These are phyloP conservation scores for Venusia cambrica DNA, from an alignment of 2,888 invertebrate species.

Conservation along the genomic window DNA sequence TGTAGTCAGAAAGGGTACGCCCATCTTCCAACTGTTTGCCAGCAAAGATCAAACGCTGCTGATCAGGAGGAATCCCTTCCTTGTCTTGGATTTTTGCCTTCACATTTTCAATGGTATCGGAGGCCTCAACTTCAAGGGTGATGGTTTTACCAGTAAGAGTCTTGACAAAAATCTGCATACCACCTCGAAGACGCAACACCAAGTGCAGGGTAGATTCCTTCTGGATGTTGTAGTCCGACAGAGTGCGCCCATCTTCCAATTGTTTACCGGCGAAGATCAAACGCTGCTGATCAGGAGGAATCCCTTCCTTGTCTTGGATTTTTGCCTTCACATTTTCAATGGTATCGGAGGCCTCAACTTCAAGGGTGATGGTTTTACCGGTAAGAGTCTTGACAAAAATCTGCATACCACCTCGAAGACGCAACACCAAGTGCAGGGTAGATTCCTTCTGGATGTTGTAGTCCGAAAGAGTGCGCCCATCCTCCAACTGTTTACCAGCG, in stretches of 20 bases:
- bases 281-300: conserved; percentile 47
- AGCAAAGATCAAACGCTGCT: conserved; percentile 43
- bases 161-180: conserved; percentile 49
- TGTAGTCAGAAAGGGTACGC: conserved; percentile 41
- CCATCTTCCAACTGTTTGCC: conserved; percentile 46
- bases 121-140: conserved; percentile 42
- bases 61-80: conserved; percentile 46
- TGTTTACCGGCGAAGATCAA: conserved; percentile 47
- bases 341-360: conserved; percentile 42
- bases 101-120: conserved; percentile 46
- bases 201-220: conserved; percentile 45
- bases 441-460: conserved; percentile 53
- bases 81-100: conserved; percentile 48
- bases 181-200: conserved; percentile 42
- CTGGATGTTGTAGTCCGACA: conserved; percentile 46
- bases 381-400: conserved; percentile 48
- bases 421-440: conserved; percentile 43
- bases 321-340: conserved; percentile 46
- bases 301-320: conserved; percentile 47
- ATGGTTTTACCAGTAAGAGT: conserved; percentile 46
- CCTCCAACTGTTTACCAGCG: conserved; percentile 49
- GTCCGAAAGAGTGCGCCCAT: conserved; percentile 47
- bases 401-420: conserved; percentile 50
- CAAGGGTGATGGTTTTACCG: conserved; percentile 43
- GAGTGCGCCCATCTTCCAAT: conserved; percentile 42